Conservation (phyloP, 2,113 vertebrate genomes). For the Bettongia penicillata region DNA sequence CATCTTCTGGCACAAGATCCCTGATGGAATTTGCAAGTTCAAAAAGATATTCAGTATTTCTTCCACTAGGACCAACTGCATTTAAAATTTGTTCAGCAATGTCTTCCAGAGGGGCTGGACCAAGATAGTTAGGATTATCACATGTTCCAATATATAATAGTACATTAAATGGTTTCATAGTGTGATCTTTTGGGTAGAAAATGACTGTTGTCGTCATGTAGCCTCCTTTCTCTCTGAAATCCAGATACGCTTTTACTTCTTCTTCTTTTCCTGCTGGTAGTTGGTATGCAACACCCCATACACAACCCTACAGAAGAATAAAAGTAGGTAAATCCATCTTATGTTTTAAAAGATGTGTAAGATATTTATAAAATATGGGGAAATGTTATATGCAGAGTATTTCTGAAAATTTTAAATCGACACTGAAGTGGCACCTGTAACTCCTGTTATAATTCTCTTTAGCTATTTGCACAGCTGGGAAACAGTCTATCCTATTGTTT, state of each 20-base stretch:
- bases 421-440: neutral
- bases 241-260: slow-evolving; percentile 95
- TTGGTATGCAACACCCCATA: slow-evolving; percentile 97
- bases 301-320: slow-evolving; percentile 88
- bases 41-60: slow-evolving; percentile 96
- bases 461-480: neutral
- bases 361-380: slow-evolving; percentile 3
- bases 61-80: slow-evolving; percentile 93
- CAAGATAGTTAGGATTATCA: slow-evolving; percentile 97
- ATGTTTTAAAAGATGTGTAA: slow-evolving; percentile 16
- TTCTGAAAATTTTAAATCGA: neutral
- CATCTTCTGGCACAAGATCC: slow-evolving; percentile 92
- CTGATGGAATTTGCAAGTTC: slow-evolving; percentile 94
- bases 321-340: slow-evolving; percentile 48
- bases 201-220: slow-evolving; percentile 90
- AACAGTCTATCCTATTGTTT: neutral
- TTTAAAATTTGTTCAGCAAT: slow-evolving; percentile 94
- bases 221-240: slow-evolving; percentile 96
- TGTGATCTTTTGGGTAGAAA: slow-evolving; percentile 91
- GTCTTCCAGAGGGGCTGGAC: slow-evolving; percentile 95
- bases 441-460: neutral
- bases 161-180: slow-evolving; percentile 86
- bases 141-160: slow-evolving; percentile 94
- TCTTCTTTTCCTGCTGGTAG: slow-evolving; percentile 92
- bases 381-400: neutral